Evolutionary conservation across 2,113 vertebrate species (phyloP), one percentile per base, ranked within the genome.

Genomic region (Arothron firmamentum): DNA sequence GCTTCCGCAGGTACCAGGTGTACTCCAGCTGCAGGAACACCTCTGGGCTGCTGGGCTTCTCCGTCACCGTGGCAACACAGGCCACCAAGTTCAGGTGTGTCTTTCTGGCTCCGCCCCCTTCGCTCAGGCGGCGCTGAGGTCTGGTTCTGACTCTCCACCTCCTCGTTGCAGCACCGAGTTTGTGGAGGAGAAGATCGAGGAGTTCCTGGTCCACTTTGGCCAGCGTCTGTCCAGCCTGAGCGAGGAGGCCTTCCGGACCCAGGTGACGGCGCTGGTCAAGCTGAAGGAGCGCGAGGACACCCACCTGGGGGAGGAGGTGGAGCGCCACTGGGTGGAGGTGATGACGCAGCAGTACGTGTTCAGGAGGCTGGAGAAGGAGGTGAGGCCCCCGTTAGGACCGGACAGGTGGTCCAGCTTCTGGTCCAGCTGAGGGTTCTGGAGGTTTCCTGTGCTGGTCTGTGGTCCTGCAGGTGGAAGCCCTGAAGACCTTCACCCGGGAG

Each of bases 271-370:
- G 31, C 90, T 99, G 59, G 93, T 98, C 85, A 96, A 98, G 85
- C 91, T 97, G 68, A 99, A 98, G 83, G 93, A 97, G 79, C 95
- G 94, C 1, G 95, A 99, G 81, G 96, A 99, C 52, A 93, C 95
- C 0, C 94, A 98, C 67, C 94, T 99, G 8, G 95, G 95, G 1
- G 95, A 99, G 77, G 96, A 99, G 77, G 96, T 98, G 43, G 94
- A 97, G 76, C 91, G 96, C 55, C 97, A 99, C 91, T 98, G 96
- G 96, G 92, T 91, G 0, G 96, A 99, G 85, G 94, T 99, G 5
- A 88, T 94, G 67, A 98, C 95, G 0, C 94, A 96, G 88, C 95
- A 98, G 79, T 97, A 96, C 60, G 79, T 99, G 59, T 99, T 98
- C 8, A 90, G 94, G 78, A 88, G 96, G 57, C 92, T 96, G 31